phyloP scores from a whole-genome alignment of 1,140 invertebrate genomes.

The Drosophila lacertosa region DNA sequence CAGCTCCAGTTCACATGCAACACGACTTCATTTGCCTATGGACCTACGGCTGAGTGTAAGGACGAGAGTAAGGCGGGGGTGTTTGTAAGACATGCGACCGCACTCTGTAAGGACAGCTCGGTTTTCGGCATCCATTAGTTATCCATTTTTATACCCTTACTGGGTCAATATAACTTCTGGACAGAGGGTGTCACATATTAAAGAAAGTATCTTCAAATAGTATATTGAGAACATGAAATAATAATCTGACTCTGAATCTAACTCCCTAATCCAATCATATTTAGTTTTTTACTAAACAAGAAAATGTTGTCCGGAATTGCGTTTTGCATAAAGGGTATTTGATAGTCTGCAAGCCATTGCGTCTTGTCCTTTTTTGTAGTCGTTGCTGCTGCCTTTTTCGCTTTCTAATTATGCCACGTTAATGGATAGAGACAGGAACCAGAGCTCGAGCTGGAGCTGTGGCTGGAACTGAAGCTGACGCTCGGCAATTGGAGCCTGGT shows the following conservation, averaged over 20 bases:
- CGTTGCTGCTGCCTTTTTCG: constrained; percentile 45
- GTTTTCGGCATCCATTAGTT: constrained; percentile 68
- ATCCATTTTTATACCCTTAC: constrained; percentile 9
- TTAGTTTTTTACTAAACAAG: too few relatives aligned
- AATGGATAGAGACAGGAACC: constrained; percentile 48
- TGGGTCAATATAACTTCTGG: too few relatives aligned
- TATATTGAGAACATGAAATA: too few relatives aligned
- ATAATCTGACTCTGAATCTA: too few relatives aligned
- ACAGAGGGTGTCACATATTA: background rate
- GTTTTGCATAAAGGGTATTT: background rate
- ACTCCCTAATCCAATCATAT: too few relatives aligned
- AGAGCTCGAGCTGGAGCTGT: constrained; percentile 12
- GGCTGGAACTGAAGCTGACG: background rate
- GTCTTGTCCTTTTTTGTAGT: background rate
- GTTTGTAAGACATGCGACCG: constrained; percentile 15
- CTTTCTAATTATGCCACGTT: constrained; percentile 73
- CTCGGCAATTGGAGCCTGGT: constrained; percentile 3
- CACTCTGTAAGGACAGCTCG: constrained; percentile 32
- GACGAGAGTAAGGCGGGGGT: too few relatives aligned
- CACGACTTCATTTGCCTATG: constrained; percentile 29
- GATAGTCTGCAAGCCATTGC: background rate
- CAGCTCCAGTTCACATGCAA: constrained; percentile 37
- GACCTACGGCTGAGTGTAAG: too few relatives aligned
- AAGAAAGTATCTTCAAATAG: too few relatives aligned
- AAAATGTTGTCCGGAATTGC: too few relatives aligned